A percentile compares a stretch with the other conserved stretches of the same genome.
These are phyloP conservation scores for Hoplodrina blanda DNA, from an alignment of 2,888 invertebrate genomes.

Conservation along the genomic window DNA sequence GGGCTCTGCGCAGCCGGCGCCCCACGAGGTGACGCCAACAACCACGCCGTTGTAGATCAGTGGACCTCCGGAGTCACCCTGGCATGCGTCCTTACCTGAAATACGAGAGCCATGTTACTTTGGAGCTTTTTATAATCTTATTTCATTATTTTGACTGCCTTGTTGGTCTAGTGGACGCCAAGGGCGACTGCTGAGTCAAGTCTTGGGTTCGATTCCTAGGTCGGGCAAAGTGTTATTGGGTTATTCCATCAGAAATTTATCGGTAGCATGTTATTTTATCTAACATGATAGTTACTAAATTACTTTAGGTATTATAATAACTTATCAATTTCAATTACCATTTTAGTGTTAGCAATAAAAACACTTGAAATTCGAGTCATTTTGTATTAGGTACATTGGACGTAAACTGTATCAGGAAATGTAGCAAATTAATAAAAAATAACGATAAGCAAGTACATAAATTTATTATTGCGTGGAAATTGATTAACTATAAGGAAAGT, in stretches of 20 bases:
- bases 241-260: too few relatives aligned
- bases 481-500: too few relatives aligned
- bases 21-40: slow-evolving; percentile 91
- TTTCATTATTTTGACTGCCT: too few relatives aligned
- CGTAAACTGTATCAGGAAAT: not conserved
- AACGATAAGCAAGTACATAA: too few relatives aligned
- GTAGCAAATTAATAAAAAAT: not conserved
- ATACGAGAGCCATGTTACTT: not conserved
- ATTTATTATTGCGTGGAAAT: too few relatives aligned
- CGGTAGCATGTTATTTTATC: too few relatives aligned
- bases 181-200: too few relatives aligned
- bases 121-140: too few relatives aligned
- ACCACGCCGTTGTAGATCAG: slow-evolving; percentile 81
- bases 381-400: not conserved
- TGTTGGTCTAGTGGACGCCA: too few relatives aligned
- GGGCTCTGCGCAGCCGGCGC: slow-evolving; percentile 86
- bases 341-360: slow-evolving; percentile 8
- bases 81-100: slow-evolving; percentile 83
- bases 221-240: too few relatives aligned
- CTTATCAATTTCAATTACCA: slow-evolving; percentile 6
- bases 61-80: slow-evolving; percentile 91
- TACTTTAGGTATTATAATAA: not conserved
- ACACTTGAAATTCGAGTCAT: slow-evolving; percentile 4
- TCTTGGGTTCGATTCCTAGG: too few relatives aligned
- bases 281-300: not conserved